Percentiles rank a stretch among this genome's conserved stretches.
phyloP scores from a whole-genome alignment of 35 echinoderm and acorn worm species.

The Anneissia japonica region DNA sequence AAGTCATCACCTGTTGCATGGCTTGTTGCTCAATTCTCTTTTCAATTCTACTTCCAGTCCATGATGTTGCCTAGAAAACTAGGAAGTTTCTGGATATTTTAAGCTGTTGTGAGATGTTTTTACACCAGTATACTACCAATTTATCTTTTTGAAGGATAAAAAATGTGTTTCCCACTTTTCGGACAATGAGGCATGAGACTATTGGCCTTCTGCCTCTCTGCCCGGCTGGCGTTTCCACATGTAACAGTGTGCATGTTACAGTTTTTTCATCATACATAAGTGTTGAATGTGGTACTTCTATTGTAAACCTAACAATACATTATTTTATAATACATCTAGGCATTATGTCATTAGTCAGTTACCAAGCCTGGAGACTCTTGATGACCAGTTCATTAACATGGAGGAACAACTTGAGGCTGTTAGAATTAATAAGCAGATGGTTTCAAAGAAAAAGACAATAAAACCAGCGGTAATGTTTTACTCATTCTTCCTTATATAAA shows the following conservation, averaged over 20 bases:
- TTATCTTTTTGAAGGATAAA: not conserved
- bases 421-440: slow-evolving; percentile 66
- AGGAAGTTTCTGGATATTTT: too few species aligned
- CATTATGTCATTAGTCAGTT: slow-evolving; percentile 96
- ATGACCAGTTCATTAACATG: slow-evolving; percentile 57
- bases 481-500: too few species aligned
- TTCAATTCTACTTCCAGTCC: not conserved
- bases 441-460: slow-evolving; percentile 7
- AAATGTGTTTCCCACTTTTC: not conserved
- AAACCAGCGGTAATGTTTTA: too few species aligned
- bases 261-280: not conserved
- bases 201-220: not conserved
- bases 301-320: not conserved
- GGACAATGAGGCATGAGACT: not conserved
- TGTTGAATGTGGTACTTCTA: not conserved
- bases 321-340: slow-evolving; percentile 7
- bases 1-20: too few species aligned
- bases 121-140: not conserved
- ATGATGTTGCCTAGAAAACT: too few species aligned
- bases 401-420: slow-evolving; percentile 78
- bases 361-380: slow-evolving; percentile 54
- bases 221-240: not conserved
- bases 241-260: not conserved
- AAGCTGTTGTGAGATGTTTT: too few species aligned
- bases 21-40: too few species aligned